Evolutionary conservation across 1,140 invertebrate genomes (phyloP).

Genomic region (Brachionus rotundiformis): DNA sequence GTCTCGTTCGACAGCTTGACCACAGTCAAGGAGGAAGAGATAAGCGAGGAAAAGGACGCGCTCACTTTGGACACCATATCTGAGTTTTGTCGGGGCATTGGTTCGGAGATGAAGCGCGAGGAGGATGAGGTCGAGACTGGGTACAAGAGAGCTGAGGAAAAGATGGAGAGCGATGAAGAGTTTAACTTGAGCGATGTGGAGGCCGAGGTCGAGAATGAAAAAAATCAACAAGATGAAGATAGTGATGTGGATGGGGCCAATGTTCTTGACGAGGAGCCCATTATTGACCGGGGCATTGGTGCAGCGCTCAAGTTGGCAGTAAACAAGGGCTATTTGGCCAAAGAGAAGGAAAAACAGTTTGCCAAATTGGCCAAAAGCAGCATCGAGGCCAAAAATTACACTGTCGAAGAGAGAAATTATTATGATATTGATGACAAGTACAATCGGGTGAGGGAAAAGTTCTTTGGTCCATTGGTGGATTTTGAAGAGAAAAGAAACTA

Average conservation of each 20-base stretch:
- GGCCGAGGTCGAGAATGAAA: slow-evolving; percentile 51
- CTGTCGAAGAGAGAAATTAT: slow-evolving; percentile 88
- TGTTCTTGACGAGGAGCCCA: slow-evolving; percentile 90
- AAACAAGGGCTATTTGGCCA: slow-evolving; percentile 74
- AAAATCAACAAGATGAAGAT: slow-evolving; percentile 57
- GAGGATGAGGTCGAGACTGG: slow-evolving; percentile 56
- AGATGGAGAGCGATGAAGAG: slow-evolving; percentile 37
- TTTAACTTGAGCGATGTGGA: slow-evolving; percentile 17
- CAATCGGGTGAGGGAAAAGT: slow-evolving; percentile 72
- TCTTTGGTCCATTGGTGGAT: slow-evolving; percentile 76
- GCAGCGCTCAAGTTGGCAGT: slow-evolving; percentile 86
- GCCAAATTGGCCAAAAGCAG: not conserved
- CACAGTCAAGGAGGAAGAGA: slow-evolving; percentile 53
- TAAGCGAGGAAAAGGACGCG: slow-evolving; percentile 12
- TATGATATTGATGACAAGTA: slow-evolving; percentile 80
- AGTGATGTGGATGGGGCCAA: slow-evolving; percentile 58
- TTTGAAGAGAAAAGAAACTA: slow-evolving; percentile 92
- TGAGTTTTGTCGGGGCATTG: slow-evolving; percentile 92
- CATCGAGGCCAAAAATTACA: slow-evolving; percentile 75
- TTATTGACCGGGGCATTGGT: slow-evolving; percentile 84
- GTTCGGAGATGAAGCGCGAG: slow-evolving; percentile 67
- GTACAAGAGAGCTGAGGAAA: not conserved
- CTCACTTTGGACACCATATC: slow-evolving; percentile 90
- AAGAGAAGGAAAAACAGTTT: slow-evolving; percentile 16
- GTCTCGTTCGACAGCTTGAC: slow-evolving; percentile 52